Conservation (phyloP, 2,797 vertebrate genomes). For the Gymnothorax reevesii region DNA sequence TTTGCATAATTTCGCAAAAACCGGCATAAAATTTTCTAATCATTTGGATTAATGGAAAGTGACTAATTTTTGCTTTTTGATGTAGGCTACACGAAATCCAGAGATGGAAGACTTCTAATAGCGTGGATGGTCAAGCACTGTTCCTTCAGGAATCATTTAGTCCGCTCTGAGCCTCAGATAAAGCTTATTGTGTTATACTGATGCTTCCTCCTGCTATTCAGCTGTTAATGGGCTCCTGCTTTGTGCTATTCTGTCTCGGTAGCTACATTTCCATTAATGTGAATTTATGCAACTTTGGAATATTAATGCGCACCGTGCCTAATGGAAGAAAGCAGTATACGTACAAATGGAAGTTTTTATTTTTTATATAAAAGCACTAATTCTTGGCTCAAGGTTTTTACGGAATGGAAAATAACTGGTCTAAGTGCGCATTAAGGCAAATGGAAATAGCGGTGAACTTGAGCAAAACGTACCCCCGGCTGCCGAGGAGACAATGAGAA, state of each 20-base stretch:
- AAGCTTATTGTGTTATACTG: background rate
- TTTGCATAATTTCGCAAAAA: slow-evolving; percentile 24
- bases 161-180: background rate
- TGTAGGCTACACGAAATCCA: background rate
- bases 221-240: background rate
- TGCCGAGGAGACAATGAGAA: background rate
- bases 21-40: background rate
- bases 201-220: background rate
- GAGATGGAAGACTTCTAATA: background rate
- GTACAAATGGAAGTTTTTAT: background rate
- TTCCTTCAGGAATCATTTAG: background rate
- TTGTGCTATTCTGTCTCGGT: background rate
- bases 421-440: background rate
- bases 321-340: background rate
- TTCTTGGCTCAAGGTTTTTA: background rate
- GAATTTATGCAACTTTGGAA: background rate
- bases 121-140: background rate
- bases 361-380: background rate
- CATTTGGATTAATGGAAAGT: slow-evolving; percentile 16
- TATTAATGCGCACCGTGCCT: background rate
- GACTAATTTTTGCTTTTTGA: background rate
- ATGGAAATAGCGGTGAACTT: background rate
- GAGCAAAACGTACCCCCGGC: background rate
- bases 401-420: background rate
- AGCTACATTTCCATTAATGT: background rate